A percentile compares a stretch with the other conserved stretches of the same genome.
These are phyloP conservation scores for Notodonta dromedarius DNA, from an alignment of 2,888 invertebrate genomes.

Conservation along the genomic window DNA sequence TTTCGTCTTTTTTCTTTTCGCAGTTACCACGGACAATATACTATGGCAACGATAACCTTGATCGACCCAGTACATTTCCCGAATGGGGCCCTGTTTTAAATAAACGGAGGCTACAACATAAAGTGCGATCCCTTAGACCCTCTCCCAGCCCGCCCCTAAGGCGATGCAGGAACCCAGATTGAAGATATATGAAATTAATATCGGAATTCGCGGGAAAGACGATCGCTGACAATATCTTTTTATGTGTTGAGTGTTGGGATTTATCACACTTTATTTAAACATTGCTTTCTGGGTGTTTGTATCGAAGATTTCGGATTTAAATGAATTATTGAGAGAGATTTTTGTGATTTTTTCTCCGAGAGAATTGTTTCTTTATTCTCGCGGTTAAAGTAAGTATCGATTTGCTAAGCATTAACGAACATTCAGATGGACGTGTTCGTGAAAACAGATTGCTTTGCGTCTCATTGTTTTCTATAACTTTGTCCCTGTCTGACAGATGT, in stretches of 20 bases:
- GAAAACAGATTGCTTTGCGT: no score
- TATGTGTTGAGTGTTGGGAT: conserved; percentile 39
- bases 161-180: conserved; percentile 34
- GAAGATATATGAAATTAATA: conserved; percentile 56
- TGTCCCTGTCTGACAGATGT: no score
- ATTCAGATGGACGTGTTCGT: no score
- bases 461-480: no score
- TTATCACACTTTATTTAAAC: conserved; percentile 45
- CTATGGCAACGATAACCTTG: no score
- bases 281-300: conserved; percentile 32
- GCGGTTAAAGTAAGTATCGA: no score
- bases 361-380: no score
- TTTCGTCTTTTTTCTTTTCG: no score
- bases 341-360: not conserved
- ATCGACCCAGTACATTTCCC: not conserved
- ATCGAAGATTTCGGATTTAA: conserved; percentile 23
- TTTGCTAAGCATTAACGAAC: no score
- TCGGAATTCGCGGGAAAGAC: conserved; percentile 40
- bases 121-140: not conserved
- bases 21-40: no score
- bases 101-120: not conserved
- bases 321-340: conserved; percentile 26
- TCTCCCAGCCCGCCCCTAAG: conserved; percentile 5
- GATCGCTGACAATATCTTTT: conserved; percentile 50
- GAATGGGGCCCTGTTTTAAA: not conserved